Evolutionary conservation across 2,888 invertebrate genomes (phyloP).

Genomic region (Rhingia campestris): DNA sequence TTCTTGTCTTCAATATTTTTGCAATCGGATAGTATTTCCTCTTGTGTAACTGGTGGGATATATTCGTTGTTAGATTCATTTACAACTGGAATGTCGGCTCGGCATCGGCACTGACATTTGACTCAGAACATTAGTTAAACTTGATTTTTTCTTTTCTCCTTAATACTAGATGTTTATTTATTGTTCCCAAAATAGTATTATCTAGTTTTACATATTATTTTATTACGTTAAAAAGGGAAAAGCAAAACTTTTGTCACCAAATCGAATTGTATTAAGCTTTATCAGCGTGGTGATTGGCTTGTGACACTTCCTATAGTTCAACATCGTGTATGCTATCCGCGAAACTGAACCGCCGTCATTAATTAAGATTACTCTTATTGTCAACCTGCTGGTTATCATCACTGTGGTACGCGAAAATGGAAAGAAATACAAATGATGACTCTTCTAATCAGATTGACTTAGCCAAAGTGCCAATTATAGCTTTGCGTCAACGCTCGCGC

Average conservation of each 20-base stretch:
- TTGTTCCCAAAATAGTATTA: not conserved
- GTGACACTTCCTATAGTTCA: not conserved
- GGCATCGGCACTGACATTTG: not conserved
- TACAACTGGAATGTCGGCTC: conserved; percentile 1
- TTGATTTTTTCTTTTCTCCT: not conserved
- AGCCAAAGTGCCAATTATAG: conserved; percentile 82
- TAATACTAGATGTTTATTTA: conserved; percentile 15
- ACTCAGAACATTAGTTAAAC: not conserved
- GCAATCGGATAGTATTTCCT: no score
- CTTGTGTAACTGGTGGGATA: no score
- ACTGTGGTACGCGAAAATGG: conserved; percentile 35
- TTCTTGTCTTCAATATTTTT: no score
- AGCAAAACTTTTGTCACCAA: not conserved
- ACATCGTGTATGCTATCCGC: not conserved
- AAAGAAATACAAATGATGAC: conserved; percentile 39
- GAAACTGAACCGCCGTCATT: not conserved
- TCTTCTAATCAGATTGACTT: conserved; percentile 77
- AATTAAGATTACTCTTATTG: conserved; percentile 4
- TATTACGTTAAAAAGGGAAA: not conserved
- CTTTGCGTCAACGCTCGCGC: conserved; percentile 82
- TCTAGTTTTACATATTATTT: not conserved
- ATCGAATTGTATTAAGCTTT: not conserved
- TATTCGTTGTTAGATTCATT: no score
- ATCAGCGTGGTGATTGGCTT: not conserved
- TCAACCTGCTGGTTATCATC: not conserved